Evolutionary conservation across 1,140 invertebrate genomes (phyloP).

Genomic region (Chironomus tepperi): DNA sequence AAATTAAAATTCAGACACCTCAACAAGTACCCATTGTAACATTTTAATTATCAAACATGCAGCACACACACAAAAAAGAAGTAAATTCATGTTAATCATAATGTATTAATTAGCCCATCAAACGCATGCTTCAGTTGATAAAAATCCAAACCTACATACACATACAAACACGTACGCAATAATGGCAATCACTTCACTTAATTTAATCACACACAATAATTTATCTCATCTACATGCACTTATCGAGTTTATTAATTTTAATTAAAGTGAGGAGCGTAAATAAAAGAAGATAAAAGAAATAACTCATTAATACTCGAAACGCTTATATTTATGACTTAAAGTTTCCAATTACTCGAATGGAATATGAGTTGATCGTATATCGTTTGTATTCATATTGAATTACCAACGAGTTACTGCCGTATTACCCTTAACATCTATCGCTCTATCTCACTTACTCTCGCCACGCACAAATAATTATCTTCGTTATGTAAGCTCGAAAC

Average conservation of each 20-base stretch:
- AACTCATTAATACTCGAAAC: background rate
- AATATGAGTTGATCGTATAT: background rate
- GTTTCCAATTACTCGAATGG: background rate
- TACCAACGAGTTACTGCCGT: background rate
- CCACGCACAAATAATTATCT: conserved; percentile 23
- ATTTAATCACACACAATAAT: background rate
- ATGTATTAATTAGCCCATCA: too few relatives aligned
- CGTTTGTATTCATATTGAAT: conserved; percentile 14
- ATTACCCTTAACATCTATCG: background rate
- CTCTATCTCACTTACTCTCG: background rate
- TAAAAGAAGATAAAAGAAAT: background rate
- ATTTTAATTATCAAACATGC: too few relatives aligned
- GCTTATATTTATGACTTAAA: conserved; percentile 1
- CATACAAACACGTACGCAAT: too few relatives aligned
- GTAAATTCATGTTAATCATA: too few relatives aligned
- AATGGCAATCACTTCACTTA: too few relatives aligned
- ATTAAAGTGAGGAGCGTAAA: background rate
- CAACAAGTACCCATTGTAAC: too few relatives aligned
- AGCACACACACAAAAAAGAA: too few relatives aligned
- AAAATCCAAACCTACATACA: too few relatives aligned
- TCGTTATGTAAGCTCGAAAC: conserved; percentile 16
- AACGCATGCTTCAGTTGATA: too few relatives aligned
- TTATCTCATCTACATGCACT: conserved; percentile 13
- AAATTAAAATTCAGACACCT: too few relatives aligned
- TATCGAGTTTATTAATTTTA: conserved; percentile 9